phyloP scores from a whole-genome alignment of 2,888 invertebrate species.

The Plebejus anna region DNA sequence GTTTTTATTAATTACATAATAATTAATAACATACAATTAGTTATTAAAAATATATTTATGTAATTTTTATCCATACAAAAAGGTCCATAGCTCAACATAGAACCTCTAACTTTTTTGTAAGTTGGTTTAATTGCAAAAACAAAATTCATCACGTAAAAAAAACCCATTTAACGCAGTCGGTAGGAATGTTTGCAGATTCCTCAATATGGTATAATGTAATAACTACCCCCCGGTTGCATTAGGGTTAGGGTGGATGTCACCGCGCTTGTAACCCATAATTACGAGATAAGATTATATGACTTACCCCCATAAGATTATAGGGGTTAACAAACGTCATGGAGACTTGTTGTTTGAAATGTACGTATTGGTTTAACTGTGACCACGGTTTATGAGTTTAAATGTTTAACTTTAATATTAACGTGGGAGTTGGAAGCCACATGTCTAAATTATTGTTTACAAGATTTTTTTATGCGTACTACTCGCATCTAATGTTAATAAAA shows the following conservation, averaged over 20 bases:
- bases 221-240: slow-evolving; percentile 7
- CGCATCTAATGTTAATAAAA: neutral
- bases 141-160: neutral
- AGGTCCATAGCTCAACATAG: neutral
- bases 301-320: slow-evolving; percentile 1
- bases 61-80: too few relatives aligned
- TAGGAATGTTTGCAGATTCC: neutral
- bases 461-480: neutral
- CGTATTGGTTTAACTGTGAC: neutral
- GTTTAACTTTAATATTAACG: neutral
- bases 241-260: slow-evolving; percentile 10
- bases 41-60: too few relatives aligned
- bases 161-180: neutral
- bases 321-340: slow-evolving; percentile 15
- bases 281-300: slow-evolving; percentile 17
- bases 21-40: too few relatives aligned
- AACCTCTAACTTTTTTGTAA: neutral
- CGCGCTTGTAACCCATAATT: slow-evolving; percentile 17
- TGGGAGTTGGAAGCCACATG: neutral
- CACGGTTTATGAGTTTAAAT: neutral
- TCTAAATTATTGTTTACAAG: neutral
- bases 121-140: neutral
- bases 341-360: slow-evolving; percentile 10
- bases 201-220: slow-evolving; percentile 8
- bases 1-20: neutral